phyloP scores from a whole-genome alignment of 35 echinoderm and acorn worm species.

The Diadema setosum region DNA sequence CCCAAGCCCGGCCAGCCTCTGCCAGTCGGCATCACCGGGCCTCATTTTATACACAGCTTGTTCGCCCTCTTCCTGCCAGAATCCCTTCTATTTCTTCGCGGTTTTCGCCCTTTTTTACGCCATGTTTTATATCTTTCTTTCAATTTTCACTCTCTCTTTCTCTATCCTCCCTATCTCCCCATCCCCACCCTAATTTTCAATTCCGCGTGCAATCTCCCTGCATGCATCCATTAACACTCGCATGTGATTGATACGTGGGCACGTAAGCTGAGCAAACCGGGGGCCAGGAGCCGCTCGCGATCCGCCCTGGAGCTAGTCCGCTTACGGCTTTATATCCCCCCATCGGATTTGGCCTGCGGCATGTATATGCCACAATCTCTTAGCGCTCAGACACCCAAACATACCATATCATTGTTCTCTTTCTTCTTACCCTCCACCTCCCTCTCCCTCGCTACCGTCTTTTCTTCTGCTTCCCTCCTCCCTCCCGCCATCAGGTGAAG shows the following conservation, averaged over 20 bases:
- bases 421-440: too few species aligned
- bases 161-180: too few species aligned
- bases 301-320: conserved; percentile 21
- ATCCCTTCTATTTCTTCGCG: too few species aligned
- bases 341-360: conserved; percentile 12
- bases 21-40: too few species aligned
- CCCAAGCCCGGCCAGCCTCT: not conserved
- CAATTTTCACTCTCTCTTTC: not conserved
- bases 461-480: too few species aligned
- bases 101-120: too few species aligned
- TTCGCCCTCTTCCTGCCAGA: not conserved
- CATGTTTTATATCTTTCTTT: not conserved
- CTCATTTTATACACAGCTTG: not conserved
- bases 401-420: too few species aligned
- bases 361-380: not conserved
- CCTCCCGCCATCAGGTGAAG: not conserved
- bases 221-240: conserved; percentile 18
- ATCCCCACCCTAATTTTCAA: not conserved
- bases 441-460: too few species aligned
- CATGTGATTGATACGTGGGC: conserved; percentile 19
- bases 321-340: conserved; percentile 18
- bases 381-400: conserved; percentile 9
- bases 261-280: conserved; percentile 16
- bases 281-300: not conserved
- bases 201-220: not conserved